Conservation (phyloP, 2,888 invertebrate genomes). For the Drosophila nigricruria region DNA sequence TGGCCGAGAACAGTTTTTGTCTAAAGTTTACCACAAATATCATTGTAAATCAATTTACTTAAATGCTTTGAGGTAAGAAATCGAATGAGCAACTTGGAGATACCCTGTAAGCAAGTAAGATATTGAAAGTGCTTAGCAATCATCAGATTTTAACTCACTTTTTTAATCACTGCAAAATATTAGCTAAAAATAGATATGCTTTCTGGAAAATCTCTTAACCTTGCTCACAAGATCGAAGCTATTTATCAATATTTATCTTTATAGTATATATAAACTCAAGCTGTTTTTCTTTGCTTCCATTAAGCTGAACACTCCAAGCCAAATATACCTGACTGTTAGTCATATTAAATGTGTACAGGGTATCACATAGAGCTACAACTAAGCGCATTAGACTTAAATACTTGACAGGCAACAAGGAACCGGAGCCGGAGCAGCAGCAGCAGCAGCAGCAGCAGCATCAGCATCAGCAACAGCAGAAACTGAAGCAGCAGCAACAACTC, state of each 20-base stretch:
- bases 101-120: conserved; percentile 6
- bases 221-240: background rate
- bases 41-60: conserved; percentile 65
- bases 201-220: background rate
- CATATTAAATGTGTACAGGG: conserved; percentile 3
- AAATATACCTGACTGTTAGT: conserved; percentile 1
- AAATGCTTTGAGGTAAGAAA: conserved; percentile 40
- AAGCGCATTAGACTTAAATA: conserved; percentile 74
- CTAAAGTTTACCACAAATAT: conserved; percentile 51
- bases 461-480: background rate
- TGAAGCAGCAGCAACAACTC: conserved; percentile 12
- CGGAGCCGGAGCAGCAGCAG: conserved; percentile 6
- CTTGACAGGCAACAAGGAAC: conserved; percentile 47
- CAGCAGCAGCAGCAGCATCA: conserved; percentile 4
- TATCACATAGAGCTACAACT: conserved; percentile 39
- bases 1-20: conserved; percentile 50
- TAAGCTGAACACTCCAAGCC: background rate
- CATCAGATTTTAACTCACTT: too few relatives aligned
- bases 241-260: background rate
- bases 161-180: too few relatives aligned
- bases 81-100: background rate
- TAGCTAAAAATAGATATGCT: too few relatives aligned
- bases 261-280: background rate
- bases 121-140: too few relatives aligned
- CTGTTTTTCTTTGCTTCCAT: background rate